Base-by-base conservation (phyloP, 2,797 vertebrate species). In the Rhinichthys osculus region DNA sequence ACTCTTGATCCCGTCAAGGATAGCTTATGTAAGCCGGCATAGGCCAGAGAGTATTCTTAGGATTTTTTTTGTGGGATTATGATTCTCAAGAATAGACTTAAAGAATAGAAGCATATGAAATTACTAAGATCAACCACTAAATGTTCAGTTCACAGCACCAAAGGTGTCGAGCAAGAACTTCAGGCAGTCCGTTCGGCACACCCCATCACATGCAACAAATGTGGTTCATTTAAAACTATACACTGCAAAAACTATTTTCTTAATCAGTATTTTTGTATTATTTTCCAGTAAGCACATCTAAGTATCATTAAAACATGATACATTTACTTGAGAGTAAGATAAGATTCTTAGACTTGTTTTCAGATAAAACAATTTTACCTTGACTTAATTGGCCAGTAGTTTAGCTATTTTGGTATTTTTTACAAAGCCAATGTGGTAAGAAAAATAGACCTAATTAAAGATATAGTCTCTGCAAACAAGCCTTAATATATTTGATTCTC, bases 11-110 rank as follows among this genome's bases (percentile, higher is more conserved):
- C 79, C 50, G n/a, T 78, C 40, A 84, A 78, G 38, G 83, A 77
- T 16, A 64, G 69, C 74, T 87, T 54, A 87, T 59, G 76, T 78
- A 54, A 89, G 38, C 44, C 40, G 4, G 23, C 54, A 70, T 40
- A 54, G 67, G 54, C 27, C 27, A 35, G 23, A 14, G 13, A 64
- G 30, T 70, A 66, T 70, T 78, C 7, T 52, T 33, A 33, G n/a
- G 50, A 85, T 71, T 42, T 19, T 19, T 38, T 8, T 54, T 64
- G 42, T 72, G 66, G 40, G 33, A 78, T 81, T 57, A 82, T 81
- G 78, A 69, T 47, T 71, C 80, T 78, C 47, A 44, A 62, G 44
- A 73, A 54, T 52, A 54, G 19, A 47, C 38, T 23, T 71, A 42
- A 82, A 66, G 54, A 72, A 79, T 7, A 66, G 17, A 67, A 16